phyloP scores from a whole-genome alignment of 2,797 vertebrate species.

The Macropodus opercularis region DNA sequence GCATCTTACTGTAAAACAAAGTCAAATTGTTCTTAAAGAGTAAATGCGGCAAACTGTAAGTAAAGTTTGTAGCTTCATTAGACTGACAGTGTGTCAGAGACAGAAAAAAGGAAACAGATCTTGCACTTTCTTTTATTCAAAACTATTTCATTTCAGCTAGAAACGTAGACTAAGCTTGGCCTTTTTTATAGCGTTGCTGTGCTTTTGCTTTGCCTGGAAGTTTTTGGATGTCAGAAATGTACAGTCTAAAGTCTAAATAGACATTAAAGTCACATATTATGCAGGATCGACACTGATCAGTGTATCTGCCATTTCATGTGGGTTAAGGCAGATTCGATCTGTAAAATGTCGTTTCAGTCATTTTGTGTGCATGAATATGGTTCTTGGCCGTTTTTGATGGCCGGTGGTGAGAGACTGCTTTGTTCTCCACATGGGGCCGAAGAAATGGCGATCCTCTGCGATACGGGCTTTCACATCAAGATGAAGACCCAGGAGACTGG shows the following conservation, averaged over 20 bases:
- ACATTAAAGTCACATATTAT: conserved; percentile 2
- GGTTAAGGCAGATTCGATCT: conserved; percentile 22
- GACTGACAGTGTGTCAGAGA: conserved; percentile 42
- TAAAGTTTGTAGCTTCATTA: conserved; percentile 56
- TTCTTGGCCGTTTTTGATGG: conserved; percentile 56
- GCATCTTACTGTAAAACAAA: conserved; percentile 67
- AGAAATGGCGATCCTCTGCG: conserved; percentile 72
- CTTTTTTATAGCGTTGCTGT: neutral
- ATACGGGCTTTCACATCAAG: conserved; percentile 79
- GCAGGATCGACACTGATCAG: neutral
- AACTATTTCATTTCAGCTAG: conserved; percentile 13
- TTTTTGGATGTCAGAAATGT: conserved; percentile 41
- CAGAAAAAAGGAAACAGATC: conserved; percentile 2
- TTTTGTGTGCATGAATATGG: conserved; percentile 6
- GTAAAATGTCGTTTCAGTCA: neutral
- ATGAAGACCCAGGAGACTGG: conserved; percentile 69
- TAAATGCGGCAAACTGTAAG: conserved; percentile 32
- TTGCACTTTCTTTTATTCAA: conserved; percentile 19
- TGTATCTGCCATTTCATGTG: conserved; percentile 1
- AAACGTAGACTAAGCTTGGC: neutral
- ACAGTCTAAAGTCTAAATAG: conserved; percentile 5
- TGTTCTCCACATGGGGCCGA: conserved; percentile 78
- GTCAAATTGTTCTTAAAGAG: conserved; percentile 59
- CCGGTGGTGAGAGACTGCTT: conserved; percentile 74
- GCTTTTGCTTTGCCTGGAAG: conserved; percentile 37